A percentile compares a stretch with the other conserved stretches of the same genome.
phyloP scores from a whole-genome alignment of 2,113 vertebrate species.

The Neolamprologus variostigma region DNA sequence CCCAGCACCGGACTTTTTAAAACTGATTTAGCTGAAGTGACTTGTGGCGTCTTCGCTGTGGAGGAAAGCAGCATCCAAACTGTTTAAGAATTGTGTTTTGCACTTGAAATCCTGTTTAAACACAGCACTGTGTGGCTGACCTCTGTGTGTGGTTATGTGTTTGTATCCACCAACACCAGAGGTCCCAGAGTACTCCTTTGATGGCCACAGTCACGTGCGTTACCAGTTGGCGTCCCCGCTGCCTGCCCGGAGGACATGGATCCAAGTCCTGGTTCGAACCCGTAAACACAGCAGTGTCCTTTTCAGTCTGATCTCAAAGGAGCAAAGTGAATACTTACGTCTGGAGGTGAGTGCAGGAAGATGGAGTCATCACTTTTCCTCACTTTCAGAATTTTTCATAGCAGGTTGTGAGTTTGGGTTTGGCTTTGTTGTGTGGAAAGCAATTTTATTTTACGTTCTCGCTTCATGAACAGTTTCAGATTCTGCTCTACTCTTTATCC shows the following conservation, averaged over 20 bases:
- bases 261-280: constrained; percentile 78
- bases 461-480: neutral
- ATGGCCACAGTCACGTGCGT: constrained; percentile 73
- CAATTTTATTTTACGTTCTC: neutral
- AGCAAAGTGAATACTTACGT: constrained; percentile 76
- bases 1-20: neutral
- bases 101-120: neutral
- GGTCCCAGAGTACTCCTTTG: constrained; percentile 76
- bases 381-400: neutral
- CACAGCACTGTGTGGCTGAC: neutral
- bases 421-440: neutral
- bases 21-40: neutral
- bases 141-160: neutral
- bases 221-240: constrained; percentile 67
- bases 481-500: neutral
- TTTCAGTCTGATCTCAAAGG: constrained; percentile 70
- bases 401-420: neutral
- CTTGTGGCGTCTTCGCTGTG: neutral
- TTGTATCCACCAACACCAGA: constrained; percentile 42
- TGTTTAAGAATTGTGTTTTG: neutral
- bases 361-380: neutral
- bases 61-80: neutral
- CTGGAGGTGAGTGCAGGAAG: constrained; percentile 72
- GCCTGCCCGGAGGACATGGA: constrained; percentile 68
- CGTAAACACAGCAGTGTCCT: constrained; percentile 76